Conservation (phyloP, 2,113 vertebrate species). For the Oreochromis tanganicae region DNA sequence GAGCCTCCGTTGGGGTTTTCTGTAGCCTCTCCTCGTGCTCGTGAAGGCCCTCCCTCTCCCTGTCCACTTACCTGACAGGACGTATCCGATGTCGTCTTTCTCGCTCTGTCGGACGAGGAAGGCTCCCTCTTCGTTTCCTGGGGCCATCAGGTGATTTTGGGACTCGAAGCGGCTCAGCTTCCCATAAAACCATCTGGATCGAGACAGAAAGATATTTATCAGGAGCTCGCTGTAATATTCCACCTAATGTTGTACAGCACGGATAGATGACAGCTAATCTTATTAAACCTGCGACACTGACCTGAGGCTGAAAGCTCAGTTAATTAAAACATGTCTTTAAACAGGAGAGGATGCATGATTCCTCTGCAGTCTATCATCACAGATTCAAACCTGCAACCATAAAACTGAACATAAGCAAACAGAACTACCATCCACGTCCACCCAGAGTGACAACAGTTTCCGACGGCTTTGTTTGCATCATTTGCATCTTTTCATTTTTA, state of each 20-base stretch:
- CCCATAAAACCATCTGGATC: conserved; percentile 79
- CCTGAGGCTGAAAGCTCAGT: background rate
- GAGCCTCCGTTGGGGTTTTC: background rate
- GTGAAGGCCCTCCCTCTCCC: background rate
- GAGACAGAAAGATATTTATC: background rate
- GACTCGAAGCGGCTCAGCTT: conserved; percentile 73
- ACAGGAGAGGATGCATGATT: background rate
- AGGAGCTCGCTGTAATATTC: background rate
- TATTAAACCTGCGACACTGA: background rate
- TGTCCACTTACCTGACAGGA: conserved; percentile 72
- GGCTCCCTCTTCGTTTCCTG: conserved; percentile 50
- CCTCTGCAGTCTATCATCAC: background rate
- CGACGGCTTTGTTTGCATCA: background rate
- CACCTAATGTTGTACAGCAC: background rate
- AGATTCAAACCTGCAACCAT: background rate
- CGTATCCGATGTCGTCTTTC: conserved; percentile 61
- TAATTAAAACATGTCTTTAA: background rate
- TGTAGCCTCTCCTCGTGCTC: background rate
- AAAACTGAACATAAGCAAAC: background rate
- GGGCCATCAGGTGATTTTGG: conserved; percentile 53
- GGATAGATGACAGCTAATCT: background rate
- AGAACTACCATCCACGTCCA: background rate
- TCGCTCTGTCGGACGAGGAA: conserved; percentile 78
- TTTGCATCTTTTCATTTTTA: background rate
- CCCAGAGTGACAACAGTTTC: background rate